Evolutionary conservation across 2,888 invertebrate genomes (phyloP), one percentile per base, ranked within the genome.

Genomic region (Euphydryas editha): DNA sequence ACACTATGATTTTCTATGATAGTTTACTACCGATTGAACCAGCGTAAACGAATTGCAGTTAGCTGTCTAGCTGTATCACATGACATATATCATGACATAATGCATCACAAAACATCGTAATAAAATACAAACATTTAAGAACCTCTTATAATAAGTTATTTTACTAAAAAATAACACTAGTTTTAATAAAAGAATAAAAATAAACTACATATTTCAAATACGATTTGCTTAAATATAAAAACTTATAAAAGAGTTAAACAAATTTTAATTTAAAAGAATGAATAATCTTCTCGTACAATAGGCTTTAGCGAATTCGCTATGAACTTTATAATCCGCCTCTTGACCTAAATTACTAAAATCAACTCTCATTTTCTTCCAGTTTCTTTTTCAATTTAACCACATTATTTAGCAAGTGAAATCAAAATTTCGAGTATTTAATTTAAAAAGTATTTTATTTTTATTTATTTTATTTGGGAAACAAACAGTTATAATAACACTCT

Each of bases 311-410:
- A 47, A 58, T 64, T 61, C 57, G 59, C 60, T 60, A 49, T 67
- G 64, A 57, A 61, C 60, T 64, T 60, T 64, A 54, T 51, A 54
- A 65, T 58, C 60, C 21, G 54, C 54, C 65, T 65, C 65, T 68
- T 55, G 64, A 68, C 68, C 68, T 51, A 68, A 37, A 65, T 68
- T 60, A 60, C 30, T 57, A 59, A 46, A 68, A 54, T 21, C 21
- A 15, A 51, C 68, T 47, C 65, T 68, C 60, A 46, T 57, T 64
- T 68, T 60, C 57, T 61, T 65, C 61, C 49, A 59, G 57, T 51
- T 24, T 49, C 58, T 61, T 68, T 68, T 68, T 56, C 60, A 68
- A 65, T 62, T 62, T 46, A 57, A 62, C 46, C 56, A 60, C 68
- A 58, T 61, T 58, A 68, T 68, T 68, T 68, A 58, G 46, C 47